phyloP scores from a whole-genome alignment of 2,888 invertebrate genomes.

The Eulithis testata region DNA sequence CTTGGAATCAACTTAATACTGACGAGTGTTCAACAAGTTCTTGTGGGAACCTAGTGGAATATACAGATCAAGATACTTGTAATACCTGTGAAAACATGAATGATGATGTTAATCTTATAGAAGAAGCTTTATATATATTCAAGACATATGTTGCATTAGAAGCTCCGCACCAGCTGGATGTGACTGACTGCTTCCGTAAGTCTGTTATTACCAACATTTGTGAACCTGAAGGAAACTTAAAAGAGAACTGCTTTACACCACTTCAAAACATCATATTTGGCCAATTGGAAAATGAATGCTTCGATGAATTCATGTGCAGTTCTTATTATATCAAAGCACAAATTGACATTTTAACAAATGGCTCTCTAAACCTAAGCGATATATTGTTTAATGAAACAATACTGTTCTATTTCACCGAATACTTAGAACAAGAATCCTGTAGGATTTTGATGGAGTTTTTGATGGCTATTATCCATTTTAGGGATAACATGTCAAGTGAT shows the following conservation, averaged over 20 bases:
- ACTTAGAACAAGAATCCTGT: constrained; percentile 93
- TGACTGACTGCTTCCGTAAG: constrained; percentile 84
- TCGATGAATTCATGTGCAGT: constrained; percentile 92
- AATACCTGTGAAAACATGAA: constrained; percentile 42
- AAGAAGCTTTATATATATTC: constrained; percentile 89
- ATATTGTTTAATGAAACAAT: constrained; percentile 96
- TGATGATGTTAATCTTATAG: constrained; percentile 62
- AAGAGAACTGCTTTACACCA: constrained; percentile 89
- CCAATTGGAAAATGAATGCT: constrained; percentile 89
- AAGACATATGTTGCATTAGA: constrained; percentile 91
- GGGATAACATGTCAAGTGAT: constrained; percentile 87
- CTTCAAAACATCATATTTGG: constrained; percentile 88
- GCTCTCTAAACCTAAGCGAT: constrained; percentile 92
- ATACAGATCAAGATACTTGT: constrained; percentile 23
- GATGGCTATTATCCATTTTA: constrained; percentile 94
- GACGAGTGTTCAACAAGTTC: constrained; percentile 64
- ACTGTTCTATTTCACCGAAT: constrained; percentile 98
- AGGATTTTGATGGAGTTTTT: constrained; percentile 92
- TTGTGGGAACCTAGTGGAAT: constrained; percentile 64
- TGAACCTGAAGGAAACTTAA: constrained; percentile 86
- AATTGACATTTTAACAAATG: constrained; percentile 94
- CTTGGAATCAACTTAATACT: constrained; percentile 45
- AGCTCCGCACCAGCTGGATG: constrained; percentile 84
- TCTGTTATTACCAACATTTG: constrained; percentile 88
- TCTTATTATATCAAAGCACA: constrained; percentile 96